Percentiles rank a stretch among this genome's conserved stretches.
Conservation (phyloP, 64 coral and sea anemone genomes). For the Hydrozoanthus tunicans region DNA sequence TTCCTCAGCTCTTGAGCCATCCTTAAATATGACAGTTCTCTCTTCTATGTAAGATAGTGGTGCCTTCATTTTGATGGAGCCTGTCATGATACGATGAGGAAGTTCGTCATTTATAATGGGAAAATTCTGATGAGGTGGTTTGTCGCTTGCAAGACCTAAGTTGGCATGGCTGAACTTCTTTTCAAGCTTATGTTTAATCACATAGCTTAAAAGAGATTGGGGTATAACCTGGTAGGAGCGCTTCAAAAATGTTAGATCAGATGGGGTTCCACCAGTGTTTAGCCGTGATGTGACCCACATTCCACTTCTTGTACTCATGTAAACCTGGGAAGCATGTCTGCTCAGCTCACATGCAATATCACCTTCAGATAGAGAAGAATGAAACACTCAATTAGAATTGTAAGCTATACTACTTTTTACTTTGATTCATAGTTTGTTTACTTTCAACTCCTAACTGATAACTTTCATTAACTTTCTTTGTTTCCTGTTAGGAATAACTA, state of each 20-base stretch:
- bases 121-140: background rate
- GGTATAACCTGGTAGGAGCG: slow-evolving; percentile 11
- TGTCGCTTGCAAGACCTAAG: background rate
- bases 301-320: slow-evolving; percentile 36
- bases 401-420: too few species aligned
- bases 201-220: background rate
- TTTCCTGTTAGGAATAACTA: too few species aligned
- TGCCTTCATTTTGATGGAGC: slow-evolving; percentile 24
- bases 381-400: background rate
- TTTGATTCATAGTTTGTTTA: too few species aligned
- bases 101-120: slow-evolving; percentile 42
- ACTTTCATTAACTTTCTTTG: too few species aligned
- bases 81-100: slow-evolving; percentile 29
- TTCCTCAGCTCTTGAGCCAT: slow-evolving; percentile 35
- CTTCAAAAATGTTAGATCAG: background rate
- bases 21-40: slow-evolving; percentile 14
- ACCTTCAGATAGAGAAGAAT: slow-evolving; percentile 4
- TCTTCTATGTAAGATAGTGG: background rate
- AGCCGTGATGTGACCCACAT: slow-evolving; percentile 27
- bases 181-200: slow-evolving; percentile 21
- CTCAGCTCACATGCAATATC: slow-evolving; percentile 46
- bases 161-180: slow-evolving; percentile 19
- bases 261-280: background rate
- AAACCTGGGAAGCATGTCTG: slow-evolving; percentile 25
- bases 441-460: too few species aligned